A percentile compares a stretch with the other conserved stretches of the same genome.
Conservation (phyloP, 2,888 invertebrate species). For the Cryptosula pallasiana region DNA sequence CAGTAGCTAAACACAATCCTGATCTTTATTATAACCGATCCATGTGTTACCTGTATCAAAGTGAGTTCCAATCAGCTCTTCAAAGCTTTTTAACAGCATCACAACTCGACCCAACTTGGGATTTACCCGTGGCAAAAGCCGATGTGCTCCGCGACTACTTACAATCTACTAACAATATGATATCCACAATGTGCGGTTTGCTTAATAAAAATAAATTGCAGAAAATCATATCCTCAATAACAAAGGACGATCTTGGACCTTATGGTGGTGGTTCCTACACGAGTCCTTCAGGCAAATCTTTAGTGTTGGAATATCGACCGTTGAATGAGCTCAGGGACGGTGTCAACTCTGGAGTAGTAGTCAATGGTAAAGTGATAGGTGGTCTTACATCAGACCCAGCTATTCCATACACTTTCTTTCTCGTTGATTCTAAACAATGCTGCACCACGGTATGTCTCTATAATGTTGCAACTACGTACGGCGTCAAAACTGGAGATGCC, state of each 20-base stretch:
- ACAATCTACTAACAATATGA: not conserved
- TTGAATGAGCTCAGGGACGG: conserved; percentile 62
- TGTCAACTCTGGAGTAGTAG: conserved; percentile 63
- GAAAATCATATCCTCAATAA: conserved; percentile 61
- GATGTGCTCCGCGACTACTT: conserved; percentile 63
- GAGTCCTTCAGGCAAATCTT: conserved; percentile 56
- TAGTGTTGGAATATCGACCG: conserved; percentile 56
- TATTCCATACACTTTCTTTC: conserved; percentile 59
- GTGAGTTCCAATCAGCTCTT: conserved; percentile 68
- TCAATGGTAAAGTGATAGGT: conserved; percentile 75
- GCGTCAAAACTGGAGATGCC: conserved; percentile 77
- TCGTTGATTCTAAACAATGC: conserved; percentile 67
- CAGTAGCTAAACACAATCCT: conserved; percentile 66
- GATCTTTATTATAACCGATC: conserved; percentile 80
- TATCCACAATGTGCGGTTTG: conserved; percentile 25
- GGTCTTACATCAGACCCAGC: conserved; percentile 57
- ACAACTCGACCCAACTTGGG: conserved; percentile 71
- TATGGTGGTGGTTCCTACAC: conserved; percentile 62
- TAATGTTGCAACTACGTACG: conserved; percentile 75
- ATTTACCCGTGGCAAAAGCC: conserved; percentile 61
- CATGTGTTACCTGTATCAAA: conserved; percentile 74
- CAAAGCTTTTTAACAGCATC: conserved; percentile 66
- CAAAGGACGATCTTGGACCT: conserved; percentile 65
- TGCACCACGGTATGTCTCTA: conserved; percentile 75
- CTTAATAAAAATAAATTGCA: conserved; percentile 65